phyloP scores from a whole-genome alignment of 2,113 vertebrate genomes.

The Elephas maximus region DNA sequence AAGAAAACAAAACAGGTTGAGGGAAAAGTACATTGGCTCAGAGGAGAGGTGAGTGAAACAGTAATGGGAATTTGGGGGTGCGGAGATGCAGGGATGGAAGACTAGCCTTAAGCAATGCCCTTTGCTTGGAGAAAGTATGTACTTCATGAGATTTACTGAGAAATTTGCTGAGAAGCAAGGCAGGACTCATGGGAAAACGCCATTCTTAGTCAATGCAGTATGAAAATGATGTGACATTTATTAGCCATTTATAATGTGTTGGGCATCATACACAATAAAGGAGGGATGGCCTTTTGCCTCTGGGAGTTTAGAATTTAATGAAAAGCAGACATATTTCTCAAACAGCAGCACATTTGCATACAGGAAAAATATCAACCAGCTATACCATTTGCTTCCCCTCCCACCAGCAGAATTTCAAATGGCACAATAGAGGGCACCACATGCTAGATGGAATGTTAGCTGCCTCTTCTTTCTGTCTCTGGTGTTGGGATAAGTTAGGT shows the following conservation, averaged over 20 bases:
- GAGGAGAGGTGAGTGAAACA: neutral
- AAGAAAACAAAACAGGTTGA: neutral
- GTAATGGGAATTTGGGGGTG: neutral
- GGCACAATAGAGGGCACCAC: constrained; percentile 49
- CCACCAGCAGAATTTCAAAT: constrained; percentile 56
- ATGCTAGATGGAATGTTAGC: constrained; percentile 23
- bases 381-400: constrained; percentile 34
- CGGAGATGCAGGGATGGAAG: neutral
- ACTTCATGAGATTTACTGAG: constrained; percentile 38
- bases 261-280: neutral
- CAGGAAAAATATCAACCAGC: constrained; percentile 60
- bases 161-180: constrained; percentile 64
- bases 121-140: neutral
- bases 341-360: constrained; percentile 21
- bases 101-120: neutral
- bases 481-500: neutral
- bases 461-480: neutral
- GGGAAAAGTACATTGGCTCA: neutral
- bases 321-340: constrained; percentile 66
- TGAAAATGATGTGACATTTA: constrained; percentile 64
- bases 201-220: constrained; percentile 11
- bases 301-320: constrained; percentile 54
- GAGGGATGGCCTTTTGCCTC: constrained; percentile 38
- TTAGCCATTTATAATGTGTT: constrained; percentile 24
- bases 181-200: constrained; percentile 46